Percentiles rank a stretch among this genome's conserved stretches.
phyloP scores from a whole-genome alignment of 2,888 invertebrate species.

The Blastobasis adustella region DNA sequence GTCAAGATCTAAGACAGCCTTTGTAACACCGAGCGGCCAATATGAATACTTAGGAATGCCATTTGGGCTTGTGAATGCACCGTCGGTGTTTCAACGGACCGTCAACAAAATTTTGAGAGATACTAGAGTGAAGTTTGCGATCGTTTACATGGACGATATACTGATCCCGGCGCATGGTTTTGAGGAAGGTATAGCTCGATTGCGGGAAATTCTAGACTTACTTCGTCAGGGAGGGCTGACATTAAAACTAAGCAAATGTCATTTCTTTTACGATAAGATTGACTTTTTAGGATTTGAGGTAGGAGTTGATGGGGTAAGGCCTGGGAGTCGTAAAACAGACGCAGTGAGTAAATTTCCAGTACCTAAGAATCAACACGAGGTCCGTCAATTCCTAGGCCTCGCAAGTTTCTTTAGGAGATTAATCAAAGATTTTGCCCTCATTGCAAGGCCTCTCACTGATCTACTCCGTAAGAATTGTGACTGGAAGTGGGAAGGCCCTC shows the following conservation, averaged over 20 bases:
- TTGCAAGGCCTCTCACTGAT: constrained; percentile 22
- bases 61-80: constrained; percentile 39
- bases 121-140: constrained; percentile 10
- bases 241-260: too few species aligned
- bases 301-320: too few species aligned
- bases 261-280: too few species aligned
- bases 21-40: constrained; percentile 13
- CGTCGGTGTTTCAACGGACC: constrained; percentile 32
- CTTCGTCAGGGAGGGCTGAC: too few species aligned
- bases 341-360: constrained; percentile 16
- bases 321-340: too few species aligned
- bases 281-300: too few species aligned
- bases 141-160: too few species aligned
- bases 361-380: constrained; percentile 15
- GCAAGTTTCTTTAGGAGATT: constrained; percentile 24
- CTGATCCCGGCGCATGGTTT: too few species aligned
- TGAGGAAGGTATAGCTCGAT: too few species aligned
- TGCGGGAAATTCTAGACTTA: too few species aligned
- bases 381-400: constrained; percentile 22
- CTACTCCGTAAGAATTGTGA: too few species aligned
- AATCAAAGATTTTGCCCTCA: constrained; percentile 17
- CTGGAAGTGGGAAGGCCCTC: too few species aligned
- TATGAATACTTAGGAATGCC: constrained; percentile 36
- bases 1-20: background rate
- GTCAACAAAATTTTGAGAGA: constrained; percentile 23